phyloP scores from a whole-genome alignment of 2,888 invertebrate genomes.

The Nematopogon swammerdamellus region DNA sequence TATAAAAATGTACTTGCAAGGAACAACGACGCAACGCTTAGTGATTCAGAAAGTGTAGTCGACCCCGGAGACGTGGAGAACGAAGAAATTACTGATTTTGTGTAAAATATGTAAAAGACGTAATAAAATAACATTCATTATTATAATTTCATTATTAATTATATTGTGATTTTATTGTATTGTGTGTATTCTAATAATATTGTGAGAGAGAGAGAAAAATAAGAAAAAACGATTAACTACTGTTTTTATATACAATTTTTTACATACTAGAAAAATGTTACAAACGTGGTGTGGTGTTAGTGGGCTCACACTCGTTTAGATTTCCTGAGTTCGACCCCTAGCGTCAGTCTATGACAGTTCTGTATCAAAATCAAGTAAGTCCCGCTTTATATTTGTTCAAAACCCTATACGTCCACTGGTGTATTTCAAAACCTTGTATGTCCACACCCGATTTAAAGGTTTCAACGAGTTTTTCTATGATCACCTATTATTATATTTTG shows the following conservation, averaged over 20 bases:
- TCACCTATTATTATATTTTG: conserved; percentile 2
- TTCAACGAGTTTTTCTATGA: conserved; percentile 1
- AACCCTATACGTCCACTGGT: conserved; percentile 2
- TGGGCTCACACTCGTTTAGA: neutral
- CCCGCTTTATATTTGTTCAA: conserved; percentile 2
- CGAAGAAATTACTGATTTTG: conserved; percentile 5
- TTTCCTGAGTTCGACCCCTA: neutral
- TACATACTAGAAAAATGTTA: too few species aligned
- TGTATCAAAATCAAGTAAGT: conserved; percentile 2
- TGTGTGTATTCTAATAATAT: neutral
- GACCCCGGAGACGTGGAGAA: conserved; percentile 4
- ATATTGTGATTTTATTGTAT: conserved; percentile 1
- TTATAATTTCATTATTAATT: conserved; percentile 1
- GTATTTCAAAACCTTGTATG: conserved; percentile 3
- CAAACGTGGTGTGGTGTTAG: too few species aligned
- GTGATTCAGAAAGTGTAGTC: conserved; percentile 3
- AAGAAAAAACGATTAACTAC: neutral
- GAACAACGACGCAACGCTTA: conserved; percentile 3
- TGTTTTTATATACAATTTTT: conserved; percentile 1
- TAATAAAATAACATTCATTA: conserved; percentile 1
- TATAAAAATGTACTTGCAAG: conserved; percentile 9
- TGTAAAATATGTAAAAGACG: conserved; percentile 1
- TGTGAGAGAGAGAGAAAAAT: neutral
- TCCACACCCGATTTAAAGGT: conserved; percentile 1
- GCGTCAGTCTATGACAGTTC: conserved; percentile 1